These are phyloP conservation scores for Micrasema minimum DNA, from an alignment of 1,140 invertebrate species.

Conservation along the genomic window DNA sequence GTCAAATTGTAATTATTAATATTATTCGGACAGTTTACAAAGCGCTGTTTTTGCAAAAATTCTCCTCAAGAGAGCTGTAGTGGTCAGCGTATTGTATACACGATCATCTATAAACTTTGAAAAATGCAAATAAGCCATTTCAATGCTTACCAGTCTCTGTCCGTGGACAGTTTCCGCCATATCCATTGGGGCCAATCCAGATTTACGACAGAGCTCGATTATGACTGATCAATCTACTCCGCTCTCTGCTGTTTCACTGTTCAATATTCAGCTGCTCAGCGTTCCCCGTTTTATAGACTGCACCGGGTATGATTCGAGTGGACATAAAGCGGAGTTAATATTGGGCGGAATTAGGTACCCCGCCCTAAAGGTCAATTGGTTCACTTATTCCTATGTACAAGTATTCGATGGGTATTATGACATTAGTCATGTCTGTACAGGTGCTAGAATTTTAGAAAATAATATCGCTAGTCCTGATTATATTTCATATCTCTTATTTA, in stretches of 20 bases:
- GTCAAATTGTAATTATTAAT: too few species aligned
- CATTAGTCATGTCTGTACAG: background rate
- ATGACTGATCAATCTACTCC: conserved; percentile 5
- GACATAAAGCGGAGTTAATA: too few species aligned
- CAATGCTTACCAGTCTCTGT: too few species aligned
- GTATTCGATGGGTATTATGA: background rate
- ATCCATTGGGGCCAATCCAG: conserved; percentile 5
- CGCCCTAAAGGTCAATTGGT: background rate
- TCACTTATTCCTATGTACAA: background rate
- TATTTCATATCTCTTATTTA: background rate
- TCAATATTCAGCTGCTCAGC: conserved; percentile 5
- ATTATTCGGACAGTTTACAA: too few species aligned
- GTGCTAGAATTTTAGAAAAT: background rate
- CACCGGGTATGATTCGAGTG: conserved; percentile 20
- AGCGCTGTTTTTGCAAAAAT: too few species aligned
- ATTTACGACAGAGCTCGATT: conserved; percentile 12
- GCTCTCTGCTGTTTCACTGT: background rate
- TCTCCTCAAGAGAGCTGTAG: too few species aligned
- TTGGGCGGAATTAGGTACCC: too few species aligned
- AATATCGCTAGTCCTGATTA: background rate
- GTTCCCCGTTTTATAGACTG: conserved; percentile 17
- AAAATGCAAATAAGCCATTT: too few species aligned
- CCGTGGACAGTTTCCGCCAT: conserved; percentile 1
- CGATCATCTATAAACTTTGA: too few species aligned
- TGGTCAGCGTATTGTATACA: too few species aligned